These are phyloP conservation scores for Gadus chalcogrammus DNA, from an alignment of 2,113 vertebrate genomes.

Conservation along the genomic window DNA sequence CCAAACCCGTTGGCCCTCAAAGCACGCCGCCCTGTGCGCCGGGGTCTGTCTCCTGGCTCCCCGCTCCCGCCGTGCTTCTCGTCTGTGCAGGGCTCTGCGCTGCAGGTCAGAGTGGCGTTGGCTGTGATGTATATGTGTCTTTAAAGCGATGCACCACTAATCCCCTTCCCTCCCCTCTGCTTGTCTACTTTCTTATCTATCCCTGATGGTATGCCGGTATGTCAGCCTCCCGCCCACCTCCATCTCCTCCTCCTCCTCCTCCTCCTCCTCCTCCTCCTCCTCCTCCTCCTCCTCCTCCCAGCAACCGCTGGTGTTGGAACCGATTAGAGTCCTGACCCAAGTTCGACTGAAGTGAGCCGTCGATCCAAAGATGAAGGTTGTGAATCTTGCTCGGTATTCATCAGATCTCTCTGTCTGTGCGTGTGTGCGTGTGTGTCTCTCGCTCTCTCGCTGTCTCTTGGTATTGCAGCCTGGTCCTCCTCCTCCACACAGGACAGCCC, in stretches of 20 bases:
- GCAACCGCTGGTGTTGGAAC: conserved; percentile 31
- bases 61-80: neutral
- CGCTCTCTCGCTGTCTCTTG: conserved; percentile 17
- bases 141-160: conserved; percentile 2
- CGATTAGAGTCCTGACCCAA: conserved; percentile 7
- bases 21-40: neutral
- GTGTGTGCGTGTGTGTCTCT: neutral
- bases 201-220: conserved; percentile 30
- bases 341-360: no score
- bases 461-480: conserved; percentile 11
- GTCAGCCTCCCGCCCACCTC: conserved; percentile 34
- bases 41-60: conserved; percentile 7
- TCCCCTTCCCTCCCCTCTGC: neutral
- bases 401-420: no score
- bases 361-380: no score
- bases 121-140: neutral
- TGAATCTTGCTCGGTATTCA: no score
- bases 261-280: no score
- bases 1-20: neutral
- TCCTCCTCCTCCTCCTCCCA: conserved; percentile 21
- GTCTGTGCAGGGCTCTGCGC: neutral
- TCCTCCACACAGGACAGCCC: conserved; percentile 7
- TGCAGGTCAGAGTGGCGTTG: neutral
- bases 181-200: conserved; percentile 33
- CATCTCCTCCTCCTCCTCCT: conserved; percentile 22